phyloP scores from a whole-genome alignment of 2,113 vertebrate species.

The Aptenodytes patagonicus region DNA sequence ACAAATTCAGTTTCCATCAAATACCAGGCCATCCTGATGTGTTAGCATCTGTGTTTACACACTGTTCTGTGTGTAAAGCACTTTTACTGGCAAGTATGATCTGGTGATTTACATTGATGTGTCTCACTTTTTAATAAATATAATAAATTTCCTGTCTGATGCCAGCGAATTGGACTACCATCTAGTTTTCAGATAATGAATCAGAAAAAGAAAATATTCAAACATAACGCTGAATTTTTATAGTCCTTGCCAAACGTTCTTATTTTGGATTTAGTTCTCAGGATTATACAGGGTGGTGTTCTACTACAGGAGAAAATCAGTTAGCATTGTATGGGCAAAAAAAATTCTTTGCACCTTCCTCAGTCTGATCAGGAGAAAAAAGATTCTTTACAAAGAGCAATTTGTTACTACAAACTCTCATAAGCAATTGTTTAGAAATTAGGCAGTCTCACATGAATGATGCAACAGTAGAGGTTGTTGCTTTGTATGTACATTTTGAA shows the following conservation, averaged over 20 bases:
- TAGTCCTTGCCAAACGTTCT: background rate
- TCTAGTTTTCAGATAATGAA: background rate
- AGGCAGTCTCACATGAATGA: background rate
- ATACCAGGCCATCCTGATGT: background rate
- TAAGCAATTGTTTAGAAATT: background rate
- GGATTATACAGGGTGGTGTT: background rate
- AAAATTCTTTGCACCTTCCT: background rate
- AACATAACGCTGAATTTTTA: background rate
- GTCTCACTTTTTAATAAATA: background rate
- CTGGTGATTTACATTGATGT: background rate
- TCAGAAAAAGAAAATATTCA: background rate
- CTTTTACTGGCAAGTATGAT: background rate
- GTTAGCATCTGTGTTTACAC: background rate
- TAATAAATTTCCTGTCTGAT: background rate
- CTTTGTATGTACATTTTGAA: background rate
- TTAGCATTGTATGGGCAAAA: background rate
- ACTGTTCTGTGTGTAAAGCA: background rate
- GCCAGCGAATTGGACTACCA: background rate
- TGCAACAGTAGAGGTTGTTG: background rate
- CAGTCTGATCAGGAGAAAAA: background rate
- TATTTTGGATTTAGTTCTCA: background rate
- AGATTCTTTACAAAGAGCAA: background rate
- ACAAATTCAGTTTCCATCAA: background rate
- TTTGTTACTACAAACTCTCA: background rate
- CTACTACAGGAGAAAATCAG: background rate